phyloP scores from a whole-genome alignment of 2,888 invertebrate species.

The Lithosia quadra region DNA sequence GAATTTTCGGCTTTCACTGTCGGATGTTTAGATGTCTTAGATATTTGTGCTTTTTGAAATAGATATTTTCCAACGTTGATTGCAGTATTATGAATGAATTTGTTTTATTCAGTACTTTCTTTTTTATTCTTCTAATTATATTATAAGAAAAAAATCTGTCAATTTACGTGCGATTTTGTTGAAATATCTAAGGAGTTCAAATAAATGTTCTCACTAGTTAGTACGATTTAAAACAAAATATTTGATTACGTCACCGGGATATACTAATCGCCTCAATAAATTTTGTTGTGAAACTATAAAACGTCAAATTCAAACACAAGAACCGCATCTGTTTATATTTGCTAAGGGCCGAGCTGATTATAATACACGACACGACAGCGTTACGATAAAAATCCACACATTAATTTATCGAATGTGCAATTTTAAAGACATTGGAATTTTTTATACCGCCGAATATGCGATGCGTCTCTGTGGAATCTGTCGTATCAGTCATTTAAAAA shows the following conservation, averaged over 20 bases:
- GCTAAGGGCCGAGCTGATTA: conserved; percentile 15
- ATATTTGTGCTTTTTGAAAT: conserved; percentile 43
- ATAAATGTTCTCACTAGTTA: background rate
- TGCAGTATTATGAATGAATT: background rate
- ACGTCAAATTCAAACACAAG: conserved; percentile 21
- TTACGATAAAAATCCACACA: background rate
- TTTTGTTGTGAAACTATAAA: conserved; percentile 24
- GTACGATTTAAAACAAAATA: background rate
- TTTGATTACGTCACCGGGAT: conserved; percentile 14
- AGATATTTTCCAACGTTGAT: background rate
- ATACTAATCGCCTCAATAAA: conserved; percentile 18
- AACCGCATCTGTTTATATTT: conserved; percentile 31
- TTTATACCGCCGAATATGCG: background rate
- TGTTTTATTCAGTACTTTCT: background rate
- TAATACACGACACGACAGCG: conserved; percentile 12
- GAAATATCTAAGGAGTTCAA: background rate
- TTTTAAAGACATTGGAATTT: background rate
- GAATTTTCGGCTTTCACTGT: conserved; percentile 59
- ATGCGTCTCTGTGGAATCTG: background rate
- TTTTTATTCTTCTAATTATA: too few relatives aligned
- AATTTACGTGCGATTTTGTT: background rate
- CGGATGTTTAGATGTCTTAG: conserved; percentile 55
- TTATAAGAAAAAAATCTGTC: too few relatives aligned
- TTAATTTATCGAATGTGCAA: background rate
- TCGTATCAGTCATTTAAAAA: background rate